Evolutionary conservation across 2,113 vertebrate genomes (phyloP).

Genomic region (Corapipo altera): DNA sequence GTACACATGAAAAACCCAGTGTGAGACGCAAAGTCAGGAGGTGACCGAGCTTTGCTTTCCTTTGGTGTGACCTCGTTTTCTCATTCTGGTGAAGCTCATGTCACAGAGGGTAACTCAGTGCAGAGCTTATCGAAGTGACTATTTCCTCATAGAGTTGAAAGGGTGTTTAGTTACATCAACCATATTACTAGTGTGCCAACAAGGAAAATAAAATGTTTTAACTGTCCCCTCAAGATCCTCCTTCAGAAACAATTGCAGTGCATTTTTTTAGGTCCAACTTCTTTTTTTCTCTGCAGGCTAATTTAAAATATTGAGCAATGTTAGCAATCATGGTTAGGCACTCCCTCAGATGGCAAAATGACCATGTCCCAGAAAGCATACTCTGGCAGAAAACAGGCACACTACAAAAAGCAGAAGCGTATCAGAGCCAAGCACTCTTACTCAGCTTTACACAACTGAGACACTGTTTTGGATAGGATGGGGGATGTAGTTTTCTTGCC

Average conservation of each 20-base stretch:
- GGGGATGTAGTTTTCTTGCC: background rate
- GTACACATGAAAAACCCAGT: background rate
- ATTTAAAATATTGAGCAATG: background rate
- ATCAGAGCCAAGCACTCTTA: background rate
- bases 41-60: background rate
- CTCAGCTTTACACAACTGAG: background rate
- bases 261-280: background rate
- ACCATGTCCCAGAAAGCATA: background rate
- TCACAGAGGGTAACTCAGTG: background rate
- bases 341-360: background rate
- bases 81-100: accelerated
- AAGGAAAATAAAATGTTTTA: background rate
- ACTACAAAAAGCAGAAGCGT: background rate
- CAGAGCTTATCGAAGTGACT: background rate
- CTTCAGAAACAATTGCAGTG: background rate
- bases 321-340: background rate
- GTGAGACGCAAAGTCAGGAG: background rate
- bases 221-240: background rate
- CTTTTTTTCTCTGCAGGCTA: background rate
- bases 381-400: background rate
- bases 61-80: accelerated
- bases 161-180: background rate
- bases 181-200: background rate
- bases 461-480: background rate
- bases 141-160: background rate